These are phyloP conservation scores for Trichosurus vulpecula DNA, from an alignment of 2,797 vertebrate species.

Conservation along the genomic window DNA sequence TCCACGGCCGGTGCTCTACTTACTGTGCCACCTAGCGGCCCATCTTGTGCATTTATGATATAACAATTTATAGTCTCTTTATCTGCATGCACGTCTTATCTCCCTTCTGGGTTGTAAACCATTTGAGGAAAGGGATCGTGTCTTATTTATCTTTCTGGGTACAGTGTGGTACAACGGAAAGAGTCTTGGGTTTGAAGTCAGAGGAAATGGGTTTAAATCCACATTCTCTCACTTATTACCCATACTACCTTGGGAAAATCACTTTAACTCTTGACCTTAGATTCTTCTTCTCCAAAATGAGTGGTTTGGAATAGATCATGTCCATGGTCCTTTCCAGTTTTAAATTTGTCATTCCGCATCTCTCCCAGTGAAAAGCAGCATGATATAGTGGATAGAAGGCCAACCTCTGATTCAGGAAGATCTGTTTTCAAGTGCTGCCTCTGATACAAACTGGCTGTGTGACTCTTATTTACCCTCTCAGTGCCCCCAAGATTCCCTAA, in stretches of 20 bases:
- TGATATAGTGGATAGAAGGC: neutral
- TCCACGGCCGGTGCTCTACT: too few relatives aligned
- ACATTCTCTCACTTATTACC: neutral
- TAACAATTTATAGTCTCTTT: neutral
- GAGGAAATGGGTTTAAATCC: neutral
- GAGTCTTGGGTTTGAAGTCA: neutral
- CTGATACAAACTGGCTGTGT: neutral
- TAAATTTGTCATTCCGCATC: neutral
- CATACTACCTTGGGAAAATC: neutral
- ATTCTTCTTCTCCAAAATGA: neutral
- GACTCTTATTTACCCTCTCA: neutral
- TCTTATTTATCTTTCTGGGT: neutral
- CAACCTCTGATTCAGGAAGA: neutral
- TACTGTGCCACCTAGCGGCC: too few relatives aligned
- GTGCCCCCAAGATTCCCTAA: neutral
- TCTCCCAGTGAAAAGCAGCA: neutral
- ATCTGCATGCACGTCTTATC: neutral
- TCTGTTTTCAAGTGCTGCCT: neutral
- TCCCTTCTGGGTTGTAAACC: neutral
- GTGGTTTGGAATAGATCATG: neutral
- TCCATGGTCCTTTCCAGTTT: neutral
- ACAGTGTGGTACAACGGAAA: neutral
- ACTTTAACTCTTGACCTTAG: neutral
- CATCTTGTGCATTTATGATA: too few relatives aligned
- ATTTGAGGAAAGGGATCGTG: neutral